Base-by-base conservation (phyloP, 1,140 invertebrate species). In the Drosophila bipectinata region DNA sequence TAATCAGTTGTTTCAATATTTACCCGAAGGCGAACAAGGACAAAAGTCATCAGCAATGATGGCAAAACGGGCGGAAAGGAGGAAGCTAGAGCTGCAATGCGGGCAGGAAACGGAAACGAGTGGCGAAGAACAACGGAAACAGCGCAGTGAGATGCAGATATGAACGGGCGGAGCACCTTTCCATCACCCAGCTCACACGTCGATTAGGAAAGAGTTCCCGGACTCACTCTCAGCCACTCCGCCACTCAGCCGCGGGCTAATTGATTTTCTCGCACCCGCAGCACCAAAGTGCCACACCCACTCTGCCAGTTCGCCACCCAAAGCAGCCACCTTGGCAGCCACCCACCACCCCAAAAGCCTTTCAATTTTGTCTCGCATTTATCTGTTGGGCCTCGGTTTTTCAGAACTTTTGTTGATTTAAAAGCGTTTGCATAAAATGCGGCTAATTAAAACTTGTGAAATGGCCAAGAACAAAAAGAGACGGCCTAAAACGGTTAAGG, bases 1-100 rank as follows among this genome's bases (percentile, higher is more conserved):
- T 85, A 85, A 85, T 85, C 82, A 85, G 82, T 87, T 85, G 82
- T 85, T 85, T 78, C 82, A 85, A 85, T 85, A 85, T 85, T 85
- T 82, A 59, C 64, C 77, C 55, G 12, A 49, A 52, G 45, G 45
- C 41, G 30, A 77, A 61, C 73, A 69, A 77, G 63, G 63, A 76
- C 72, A 69, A 69, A 76, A 77, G 74, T 77, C 73, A 76, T 76
- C 68, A 74, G 58, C 44, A 58, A 49, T 53, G 63, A 69, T 44
- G 60, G 15, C 21, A 2, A 32, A 14, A 18, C 4, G 14, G 37
- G 10, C 2, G 15, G 4, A 18, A 26, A 5, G 21, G 15, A 49
- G 1, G 24, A 7, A 14, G 39, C 3, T 9, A 24, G 44, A 10
- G n/a, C 47, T 62, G 66, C 49, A 58, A 44, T 77, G 54, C 47